These are phyloP conservation scores for Sus scrofa DNA, from an alignment of 2,113 vertebrate genomes.

Conservation along the genomic window T2T-Sscrofa CM000824.6:149373501-149374000, in stretches of 20 bases:
- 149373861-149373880: background rate
- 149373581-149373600: too few relatives aligned
- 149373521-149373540: too few relatives aligned
- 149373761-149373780: background rate
- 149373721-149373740: background rate
- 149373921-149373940: background rate
- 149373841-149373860: background rate
- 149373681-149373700: background rate
- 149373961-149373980: background rate
- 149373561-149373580: too few relatives aligned
- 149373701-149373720: background rate
- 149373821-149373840: background rate
- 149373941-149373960: background rate
- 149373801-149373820: background rate
- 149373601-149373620: too few relatives aligned
- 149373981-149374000: background rate
- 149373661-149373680: too few relatives aligned
- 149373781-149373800: background rate
- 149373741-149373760: background rate
- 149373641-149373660: too few relatives aligned
- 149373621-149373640: too few relatives aligned
- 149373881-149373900: background rate
- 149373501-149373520: too few relatives aligned
- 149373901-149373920: background rate
- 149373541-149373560: too few relatives aligned